phyloP scores from a whole-genome alignment of 1,140 invertebrate genomes.

The Anoplolepis gracilipes region DNA sequence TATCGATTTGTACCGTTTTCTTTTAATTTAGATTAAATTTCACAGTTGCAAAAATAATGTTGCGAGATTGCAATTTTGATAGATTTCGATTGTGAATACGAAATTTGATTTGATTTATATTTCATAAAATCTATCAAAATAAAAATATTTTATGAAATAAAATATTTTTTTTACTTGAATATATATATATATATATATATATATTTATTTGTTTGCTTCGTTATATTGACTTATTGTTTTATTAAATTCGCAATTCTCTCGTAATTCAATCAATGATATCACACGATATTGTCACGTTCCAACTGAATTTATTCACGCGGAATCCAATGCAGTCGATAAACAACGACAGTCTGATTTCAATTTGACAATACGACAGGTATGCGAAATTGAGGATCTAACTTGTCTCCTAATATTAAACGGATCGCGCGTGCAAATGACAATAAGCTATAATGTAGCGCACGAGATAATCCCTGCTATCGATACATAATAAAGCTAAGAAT shows the following conservation, averaged over 20 bases:
- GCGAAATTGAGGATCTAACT: slow-evolving; percentile 25
- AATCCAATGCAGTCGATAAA: slow-evolving; percentile 8
- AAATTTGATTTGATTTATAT: not conserved
- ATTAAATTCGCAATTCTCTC: not conserved
- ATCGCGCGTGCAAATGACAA: slow-evolving; percentile 23
- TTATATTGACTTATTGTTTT: slow-evolving; percentile 15
- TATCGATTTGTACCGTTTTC: not conserved
- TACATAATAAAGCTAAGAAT: slow-evolving; percentile 34
- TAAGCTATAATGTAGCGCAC: slow-evolving; percentile 28
- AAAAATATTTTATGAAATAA: no score
- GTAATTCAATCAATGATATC: not conserved
- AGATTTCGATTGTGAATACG: not conserved
- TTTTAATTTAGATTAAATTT: not conserved
- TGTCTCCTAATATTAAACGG: slow-evolving; percentile 34
- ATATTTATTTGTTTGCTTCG: not conserved
- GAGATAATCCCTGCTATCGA: slow-evolving; percentile 45
- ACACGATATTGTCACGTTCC: slow-evolving; percentile 16
- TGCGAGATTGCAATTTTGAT: not conserved
- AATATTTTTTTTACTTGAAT: no score
- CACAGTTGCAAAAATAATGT: not conserved
- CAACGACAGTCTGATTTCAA: slow-evolving; percentile 27
- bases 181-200: not conserved
- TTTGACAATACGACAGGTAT: slow-evolving; percentile 33
- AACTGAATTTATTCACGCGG: not conserved
- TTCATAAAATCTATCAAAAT: not conserved